phyloP scores from a whole-genome alignment of 2,888 invertebrate species.

The Periphyllus acericola region DNA sequence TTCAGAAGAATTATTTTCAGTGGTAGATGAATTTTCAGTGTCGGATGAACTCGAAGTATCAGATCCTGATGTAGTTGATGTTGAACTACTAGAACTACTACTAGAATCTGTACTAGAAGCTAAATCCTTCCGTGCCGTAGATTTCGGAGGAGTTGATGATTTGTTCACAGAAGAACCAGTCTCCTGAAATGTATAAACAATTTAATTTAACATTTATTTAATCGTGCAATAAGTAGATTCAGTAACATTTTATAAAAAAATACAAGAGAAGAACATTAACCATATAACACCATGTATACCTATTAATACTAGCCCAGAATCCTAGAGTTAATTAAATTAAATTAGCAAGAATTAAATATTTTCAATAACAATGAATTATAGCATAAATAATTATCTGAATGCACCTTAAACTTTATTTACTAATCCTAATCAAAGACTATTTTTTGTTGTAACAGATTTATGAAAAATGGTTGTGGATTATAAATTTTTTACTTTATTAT shows the following conservation, averaged over 20 bases:
- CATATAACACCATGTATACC: no score
- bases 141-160: slow-evolving; percentile 48
- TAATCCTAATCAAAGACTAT: no score
- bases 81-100: slow-evolving; percentile 66
- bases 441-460: no score
- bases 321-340: no score
- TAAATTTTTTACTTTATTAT: no score
- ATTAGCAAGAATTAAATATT: no score
- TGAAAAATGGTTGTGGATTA: no score
- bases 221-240: not conserved
- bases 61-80: slow-evolving; percentile 66
- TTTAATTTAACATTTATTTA: not conserved
- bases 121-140: slow-evolving; percentile 62
- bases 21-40: slow-evolving; percentile 65
- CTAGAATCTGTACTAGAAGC: slow-evolving; percentile 65
- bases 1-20: slow-evolving; percentile 63
- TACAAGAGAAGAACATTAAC: no score
- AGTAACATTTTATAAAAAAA: no score
- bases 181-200: slow-evolving; percentile 17
- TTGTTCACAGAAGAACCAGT: slow-evolving; percentile 35
- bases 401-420: no score
- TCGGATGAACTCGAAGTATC: slow-evolving; percentile 66
- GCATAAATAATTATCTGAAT: not conserved
- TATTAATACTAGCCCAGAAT: no score
- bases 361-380: not conserved